Base-by-base conservation (phyloP, 2,888 invertebrate genomes). In the Ptilodon capucinus region DNA sequence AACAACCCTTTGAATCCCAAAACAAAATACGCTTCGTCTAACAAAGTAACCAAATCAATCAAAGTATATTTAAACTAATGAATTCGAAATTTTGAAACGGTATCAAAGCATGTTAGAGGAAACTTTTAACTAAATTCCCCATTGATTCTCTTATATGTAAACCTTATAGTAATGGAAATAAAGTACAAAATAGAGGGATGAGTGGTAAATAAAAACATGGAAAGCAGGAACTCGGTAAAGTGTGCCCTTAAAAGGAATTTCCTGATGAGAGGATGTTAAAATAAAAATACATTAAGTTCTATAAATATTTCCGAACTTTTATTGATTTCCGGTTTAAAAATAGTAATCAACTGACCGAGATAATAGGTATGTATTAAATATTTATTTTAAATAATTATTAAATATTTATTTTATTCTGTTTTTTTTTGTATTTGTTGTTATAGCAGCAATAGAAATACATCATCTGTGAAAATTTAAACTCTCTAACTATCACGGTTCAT, bases 31-130 rank as follows among this genome's bases (percentile, higher is more conserved):
- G 41, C 18, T 40, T 7, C 4, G 5, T 32, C 4, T 14, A 32
- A 32, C 14, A 34, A 40, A 44, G 39, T 40, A 16, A 28, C 28
- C 40, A 64, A 54, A 49, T 53, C 48, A 42, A 65, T 58, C 44
- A 49, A 63, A 57, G 63, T 57, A 46, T 48, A 60, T 54, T 60
- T 48, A 4, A 54, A 51, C 58, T 40, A 61, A 65, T 60, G 51
- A 62, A 61, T 60, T 57, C 17, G 44, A 55, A 59, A 56, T 61
- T 62, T 48, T 38, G 28, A 48, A 60, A 62, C 63, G 48, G 45
- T 55, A 60, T 62, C 63, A 63, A 62, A 59, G 54, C 38, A 6
- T 35, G 50, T 65, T 43, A 44, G 48, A 39, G 35, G 17, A 35
- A 51, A 46, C 43, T 46, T 58, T 52, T 42, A 51, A 47, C 48